Percentiles rank a stretch among this genome's conserved stretches.
phyloP scores from a whole-genome alignment of 2,888 invertebrate species.

The Pammene aurita region DNA sequence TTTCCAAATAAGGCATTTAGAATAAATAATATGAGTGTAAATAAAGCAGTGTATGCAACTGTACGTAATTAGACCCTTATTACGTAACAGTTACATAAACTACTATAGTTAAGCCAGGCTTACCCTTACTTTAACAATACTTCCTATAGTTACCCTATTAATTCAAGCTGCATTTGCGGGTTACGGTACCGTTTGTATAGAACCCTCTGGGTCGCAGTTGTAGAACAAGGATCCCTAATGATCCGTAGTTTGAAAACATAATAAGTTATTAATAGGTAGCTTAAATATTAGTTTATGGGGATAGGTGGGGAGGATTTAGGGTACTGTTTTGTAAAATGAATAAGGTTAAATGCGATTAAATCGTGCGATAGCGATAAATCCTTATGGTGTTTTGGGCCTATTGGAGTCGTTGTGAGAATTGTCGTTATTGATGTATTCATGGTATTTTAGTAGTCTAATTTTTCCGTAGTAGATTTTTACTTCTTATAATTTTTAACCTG shows the following conservation, averaged over 20 bases:
- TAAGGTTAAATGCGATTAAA: not conserved
- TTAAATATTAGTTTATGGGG: not conserved
- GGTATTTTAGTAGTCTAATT: no score
- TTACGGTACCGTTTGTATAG: constrained; percentile 17
- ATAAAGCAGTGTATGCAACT: no score
- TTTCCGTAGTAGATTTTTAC: no score
- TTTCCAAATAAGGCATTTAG: no score
- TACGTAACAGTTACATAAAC: no score
- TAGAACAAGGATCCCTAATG: constrained; percentile 30
- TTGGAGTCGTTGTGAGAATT: no score
- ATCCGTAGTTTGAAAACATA: constrained; percentile 17
- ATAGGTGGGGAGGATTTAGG: not conserved
- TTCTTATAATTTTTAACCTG: no score
- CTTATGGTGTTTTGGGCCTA: no score
- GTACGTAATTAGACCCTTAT: no score
- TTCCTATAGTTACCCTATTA: constrained; percentile 48
- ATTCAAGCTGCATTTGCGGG: constrained; percentile 47
- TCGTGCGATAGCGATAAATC: not conserved
- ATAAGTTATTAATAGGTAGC: constrained; percentile 16
- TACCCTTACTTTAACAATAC: constrained; percentile 42
- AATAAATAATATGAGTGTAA: no score
- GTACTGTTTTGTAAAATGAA: not conserved
- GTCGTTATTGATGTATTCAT: no score
- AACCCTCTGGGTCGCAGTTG: constrained; percentile 23
- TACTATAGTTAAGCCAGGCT: no score